Evolutionary conservation across 2,888 invertebrate genomes (phyloP).

Genomic region (Isoperla grammatica): DNA sequence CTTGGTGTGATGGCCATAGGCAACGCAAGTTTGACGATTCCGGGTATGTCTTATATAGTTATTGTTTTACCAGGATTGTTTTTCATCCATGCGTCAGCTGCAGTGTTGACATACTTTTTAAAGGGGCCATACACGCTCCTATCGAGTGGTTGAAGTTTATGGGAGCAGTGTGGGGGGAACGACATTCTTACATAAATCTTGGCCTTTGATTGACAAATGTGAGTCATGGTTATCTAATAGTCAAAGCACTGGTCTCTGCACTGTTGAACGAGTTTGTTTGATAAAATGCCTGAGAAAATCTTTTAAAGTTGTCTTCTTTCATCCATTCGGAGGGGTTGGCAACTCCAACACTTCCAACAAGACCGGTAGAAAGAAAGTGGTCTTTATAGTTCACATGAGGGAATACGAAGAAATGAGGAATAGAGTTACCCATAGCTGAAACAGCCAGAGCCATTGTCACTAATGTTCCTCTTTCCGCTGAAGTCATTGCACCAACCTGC

Average conservation of each 20-base stretch:
- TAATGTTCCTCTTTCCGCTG: slow-evolving; percentile 38
- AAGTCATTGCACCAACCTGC: slow-evolving; percentile 41
- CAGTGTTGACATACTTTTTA: slow-evolving; percentile 36
- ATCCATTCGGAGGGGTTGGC: slow-evolving; percentile 37
- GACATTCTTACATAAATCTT: too few relatives aligned
- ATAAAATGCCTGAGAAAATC: slow-evolving; percentile 29
- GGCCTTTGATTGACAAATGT: too few relatives aligned
- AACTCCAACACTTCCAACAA: slow-evolving; percentile 36
- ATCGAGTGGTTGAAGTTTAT: slow-evolving; percentile 43
- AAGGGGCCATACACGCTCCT: slow-evolving; percentile 41
- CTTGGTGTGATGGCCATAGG: slow-evolving; percentile 25
- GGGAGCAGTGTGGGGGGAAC: too few relatives aligned
- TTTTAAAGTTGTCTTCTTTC: slow-evolving; percentile 34
- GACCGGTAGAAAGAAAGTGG: slow-evolving; percentile 39
- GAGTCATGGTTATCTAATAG: slow-evolving; percentile 41
- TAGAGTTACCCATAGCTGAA: slow-evolving; percentile 2
- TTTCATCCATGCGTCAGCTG: slow-evolving; percentile 31
- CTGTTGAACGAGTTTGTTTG: slow-evolving; percentile 14
- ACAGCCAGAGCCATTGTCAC: slow-evolving; percentile 12
- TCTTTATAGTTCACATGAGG: slow-evolving; percentile 29
- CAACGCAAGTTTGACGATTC: slow-evolving; percentile 13
- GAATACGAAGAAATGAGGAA: slow-evolving; percentile 9
- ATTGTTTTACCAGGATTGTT: slow-evolving; percentile 31
- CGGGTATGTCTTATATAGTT: slow-evolving; percentile 21
- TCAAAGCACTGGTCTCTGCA: slow-evolving; percentile 29